Evolutionary conservation across 2,113 vertebrate species (phyloP), one percentile per base, ranked within the genome.

Genomic region (Anarrhichthys ocellatus): DNA sequence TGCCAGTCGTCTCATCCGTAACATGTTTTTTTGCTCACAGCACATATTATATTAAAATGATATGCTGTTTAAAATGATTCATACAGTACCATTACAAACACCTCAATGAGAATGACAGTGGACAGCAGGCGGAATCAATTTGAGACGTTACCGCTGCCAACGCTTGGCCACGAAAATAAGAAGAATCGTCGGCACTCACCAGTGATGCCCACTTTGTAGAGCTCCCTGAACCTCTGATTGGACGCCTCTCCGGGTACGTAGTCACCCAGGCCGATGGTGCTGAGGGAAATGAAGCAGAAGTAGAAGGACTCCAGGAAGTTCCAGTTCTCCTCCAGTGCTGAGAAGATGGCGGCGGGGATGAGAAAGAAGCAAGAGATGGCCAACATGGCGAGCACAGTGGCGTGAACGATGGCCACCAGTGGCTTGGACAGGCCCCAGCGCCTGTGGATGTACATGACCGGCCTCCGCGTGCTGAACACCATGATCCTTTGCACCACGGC

Each of bases 241-340:
- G 94, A 94, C 2, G 96, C 96, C 90, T 99, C 98, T 69, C 98
- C 98, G 0, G 98, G 98, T 13, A 99, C 98, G 0, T 99, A 99
- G 85, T 99, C 98, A 27, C 98, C 98, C 0, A 99, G 94, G 67
- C 98, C 98, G 6, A 99, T 99, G 91, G 98, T 99, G 91, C 97
- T 99, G 87, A 99, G 94, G 1, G 98, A 99, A 87, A 99, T 99
- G 87, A 99, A 99, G 83, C 98, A 99, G 81, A 99, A 99, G 86
- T 99, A 99, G 90, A 99, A 98, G 5, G 97, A 98, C 73, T 99
- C 98, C 79, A 99, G 93, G 88, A 99, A 99, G 95, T 99, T 99
- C 98, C 98, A 99, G 93, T 99, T 95, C 9, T 96, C 96, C 90
- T 99, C 98, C 90, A 99, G 90, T 9, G 92, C 86, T 0, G 97